Base-by-base conservation (phyloP, 2,113 vertebrate genomes). In the Capreolus pygargus region DNA sequence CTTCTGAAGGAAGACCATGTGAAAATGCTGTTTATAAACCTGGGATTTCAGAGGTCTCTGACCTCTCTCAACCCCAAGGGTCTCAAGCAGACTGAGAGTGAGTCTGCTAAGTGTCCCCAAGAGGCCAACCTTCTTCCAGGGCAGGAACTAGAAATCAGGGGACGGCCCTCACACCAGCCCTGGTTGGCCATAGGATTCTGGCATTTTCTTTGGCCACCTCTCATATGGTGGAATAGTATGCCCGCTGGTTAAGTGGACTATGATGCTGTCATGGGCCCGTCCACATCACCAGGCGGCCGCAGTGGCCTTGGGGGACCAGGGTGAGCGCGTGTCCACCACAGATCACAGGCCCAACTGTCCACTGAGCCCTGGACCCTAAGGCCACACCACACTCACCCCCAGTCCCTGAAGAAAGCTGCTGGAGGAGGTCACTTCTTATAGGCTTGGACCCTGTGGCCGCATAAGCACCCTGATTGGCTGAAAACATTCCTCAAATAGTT, bases 401-500 rank as follows among this genome's bases (percentile, higher is more conserved):
- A 27, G 78, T 76, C 85, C 21, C 91, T 23, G 7, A 57, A 13
- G 47, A 28, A 47, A 47, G 64, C 1, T 36, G 39, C 6, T 39
- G 25, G 74, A 23, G 15, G 61, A 30, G 61, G 43, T 14, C 3
- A 3, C 13, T 27, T 4, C 17, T 54, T 4, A 7, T 1, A 28
- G 17, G 2, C 30, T 19, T 45, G 61, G 57, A 58, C 11, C 0
- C 7, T 1, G 2, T 16, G 25, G 25, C 28, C 6, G 8, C 25
- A 1, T 13, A 50, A 55, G 27, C 57, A 28, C 6, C 61, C 7
- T 47, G 25, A 6, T 54, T 43, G 52, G 54, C 50, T 84, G 5
- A 61, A 89, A 83, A 21, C 5, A 36, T 28, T 43, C 36, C 33
- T 70, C 21, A n/a, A n/a, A 76, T 81, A 50, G 45, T 55, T 60